Evolutionary conservation across 2,113 vertebrate species (phyloP), one percentile per base, ranked within the genome.

Genomic region (Coryphaenoides rupestris): DNA sequence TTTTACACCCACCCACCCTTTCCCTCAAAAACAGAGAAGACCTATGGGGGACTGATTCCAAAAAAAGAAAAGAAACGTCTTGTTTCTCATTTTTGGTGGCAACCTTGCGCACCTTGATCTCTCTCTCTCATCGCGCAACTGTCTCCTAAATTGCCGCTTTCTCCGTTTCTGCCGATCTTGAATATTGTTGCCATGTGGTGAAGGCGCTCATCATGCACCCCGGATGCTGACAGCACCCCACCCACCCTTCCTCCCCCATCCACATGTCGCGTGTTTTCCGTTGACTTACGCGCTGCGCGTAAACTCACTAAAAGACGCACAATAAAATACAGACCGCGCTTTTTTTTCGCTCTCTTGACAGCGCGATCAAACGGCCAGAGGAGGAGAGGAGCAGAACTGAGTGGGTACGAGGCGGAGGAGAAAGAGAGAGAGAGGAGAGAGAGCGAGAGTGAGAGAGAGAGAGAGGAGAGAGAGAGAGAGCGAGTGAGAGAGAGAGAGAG

Each of bases 201-300:
- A 67, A n/a, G 79, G 75, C 85, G 88, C 33, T 40, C 33, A 84
- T n/a, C n/a, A n/a, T n/a, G n/a, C n/a, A n/a, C 83, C 84, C 77
- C 83, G 89, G 88, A 91, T 88, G 88, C 87, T 92, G 88, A 85
- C 87, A 84, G 79, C 83, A 89, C 79, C 80, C 84, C 85, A 89
- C 78, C 80, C 84, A 84, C 65, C 63, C 72, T 75, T 79, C 72
- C 80, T 84, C 85, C 66, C 63, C 70, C 75, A 78, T 72, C 79
- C 78, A 74, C 83, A 75, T 86, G 86, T 83, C 81, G 76, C 72
- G 70, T 84, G 72, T 84, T 65, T 84, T 77, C 82, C 91, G 84
- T 82, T 87, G 86, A 86, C 77, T 91, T 91, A n/a, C 84, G 79
- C 66, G 72, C 69, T n/a, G n/a, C n/a, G 84, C 69, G 82, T 62